These are phyloP conservation scores for Noctua janthe DNA, from an alignment of 2,888 invertebrate genomes.

Conservation along the genomic window DNA sequence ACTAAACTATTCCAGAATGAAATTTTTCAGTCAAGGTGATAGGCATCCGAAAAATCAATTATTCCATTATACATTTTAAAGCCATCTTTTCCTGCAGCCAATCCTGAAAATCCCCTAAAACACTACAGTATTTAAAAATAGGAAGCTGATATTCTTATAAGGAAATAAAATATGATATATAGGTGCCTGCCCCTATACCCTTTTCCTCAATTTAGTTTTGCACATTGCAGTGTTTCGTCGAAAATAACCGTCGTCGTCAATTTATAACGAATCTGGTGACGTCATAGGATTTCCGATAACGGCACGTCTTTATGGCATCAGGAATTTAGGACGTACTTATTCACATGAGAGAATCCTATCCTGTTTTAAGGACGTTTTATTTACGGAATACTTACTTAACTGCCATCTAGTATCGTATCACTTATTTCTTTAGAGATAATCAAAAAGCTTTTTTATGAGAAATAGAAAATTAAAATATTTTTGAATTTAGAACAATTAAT, in stretches of 20 bases:
- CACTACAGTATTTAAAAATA: not conserved
- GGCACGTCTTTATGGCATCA: not conserved
- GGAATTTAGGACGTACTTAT: not conserved
- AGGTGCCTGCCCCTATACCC: not conserved
- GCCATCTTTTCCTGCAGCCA: not conserved
- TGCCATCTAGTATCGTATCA: not conserved
- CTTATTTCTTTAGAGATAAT: not conserved
- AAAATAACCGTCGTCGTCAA: not conserved
- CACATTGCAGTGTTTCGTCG: not conserved
- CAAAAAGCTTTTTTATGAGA: not conserved
- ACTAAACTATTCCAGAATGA: not conserved
- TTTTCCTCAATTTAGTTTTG: conserved; percentile 12
- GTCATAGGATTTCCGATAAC: conserved; percentile 26
- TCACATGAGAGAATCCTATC: not conserved
- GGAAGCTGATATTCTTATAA: not conserved
- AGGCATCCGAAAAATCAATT: not conserved
- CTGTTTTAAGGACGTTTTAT: not conserved
- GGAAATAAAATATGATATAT: not conserved
- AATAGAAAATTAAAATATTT: too few relatives aligned
- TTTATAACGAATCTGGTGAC: conserved; percentile 25
- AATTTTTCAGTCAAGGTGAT: not conserved
- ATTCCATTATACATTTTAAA: not conserved
- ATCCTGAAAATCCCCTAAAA: not conserved
- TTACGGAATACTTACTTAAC: not conserved
- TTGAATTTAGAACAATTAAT: too few relatives aligned